A percentile compares a stretch with the other conserved stretches of the same genome.
Evolutionary conservation across 2,797 vertebrate species (phyloP).

Genomic region (Macropus fuliginosus): DNA sequence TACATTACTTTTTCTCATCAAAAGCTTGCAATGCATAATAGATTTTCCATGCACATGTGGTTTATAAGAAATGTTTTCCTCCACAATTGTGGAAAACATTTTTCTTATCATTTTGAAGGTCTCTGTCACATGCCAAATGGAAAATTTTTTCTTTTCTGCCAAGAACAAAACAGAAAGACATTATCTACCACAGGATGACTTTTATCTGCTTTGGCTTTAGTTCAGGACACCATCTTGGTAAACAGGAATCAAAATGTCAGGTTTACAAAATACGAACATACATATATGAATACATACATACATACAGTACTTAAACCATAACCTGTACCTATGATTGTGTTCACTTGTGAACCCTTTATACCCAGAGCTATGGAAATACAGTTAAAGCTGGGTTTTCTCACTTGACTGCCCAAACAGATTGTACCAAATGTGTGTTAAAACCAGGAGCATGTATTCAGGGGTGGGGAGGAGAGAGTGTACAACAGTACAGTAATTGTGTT

Average conservation of each 20-base stretch:
- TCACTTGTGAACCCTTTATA: not conserved
- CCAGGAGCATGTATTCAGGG: not conserved
- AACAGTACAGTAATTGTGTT: not conserved
- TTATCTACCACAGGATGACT: constrained; percentile 70
- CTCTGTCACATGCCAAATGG: constrained; percentile 53
- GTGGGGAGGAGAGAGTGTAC: constrained; percentile 23
- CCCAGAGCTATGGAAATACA: not conserved
- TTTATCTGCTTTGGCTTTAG: constrained; percentile 60
- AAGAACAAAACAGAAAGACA: constrained; percentile 59
- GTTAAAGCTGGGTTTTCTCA: constrained; percentile 34
- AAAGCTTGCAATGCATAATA: constrained; percentile 11
- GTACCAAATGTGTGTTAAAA: not conserved
- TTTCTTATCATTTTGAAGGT: constrained; percentile 58
- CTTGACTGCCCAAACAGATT: not conserved
- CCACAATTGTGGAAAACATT: not conserved
- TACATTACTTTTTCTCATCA: constrained; percentile 30
- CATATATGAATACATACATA: not conserved
- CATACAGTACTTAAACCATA: not conserved
- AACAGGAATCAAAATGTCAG: constrained; percentile 64
- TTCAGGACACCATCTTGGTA: constrained; percentile 68
- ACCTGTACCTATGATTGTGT: not conserved
- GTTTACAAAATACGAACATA: not conserved
- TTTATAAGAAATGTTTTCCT: not conserved
- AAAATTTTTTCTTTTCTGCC: constrained; percentile 61
- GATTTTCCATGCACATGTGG: not conserved